Evolutionary conservation across 2,113 vertebrate genomes (phyloP).

Genomic region (Pyxicephalus adspersus): DNA sequence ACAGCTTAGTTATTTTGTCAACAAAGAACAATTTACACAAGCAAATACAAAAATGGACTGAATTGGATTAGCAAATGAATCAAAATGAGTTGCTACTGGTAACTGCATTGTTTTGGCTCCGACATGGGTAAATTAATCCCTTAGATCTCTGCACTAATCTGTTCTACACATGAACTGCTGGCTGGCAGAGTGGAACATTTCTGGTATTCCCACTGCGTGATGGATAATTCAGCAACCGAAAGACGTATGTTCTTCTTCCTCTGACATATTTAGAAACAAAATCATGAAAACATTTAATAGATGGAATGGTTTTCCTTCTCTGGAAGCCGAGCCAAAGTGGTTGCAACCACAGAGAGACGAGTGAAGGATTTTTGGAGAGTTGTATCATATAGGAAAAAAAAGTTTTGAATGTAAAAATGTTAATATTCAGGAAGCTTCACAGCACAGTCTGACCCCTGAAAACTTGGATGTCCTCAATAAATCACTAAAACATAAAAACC

Average conservation of each 20-base stretch:
- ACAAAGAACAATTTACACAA: too few species aligned
- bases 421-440: slow-evolving; percentile 56
- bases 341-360: slow-evolving; percentile 68
- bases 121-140: background rate
- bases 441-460: slow-evolving; percentile 6
- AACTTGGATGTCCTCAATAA: slow-evolving; percentile 20
- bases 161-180: slow-evolving; percentile 63
- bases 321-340: slow-evolving; percentile 65
- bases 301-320: slow-evolving; percentile 63
- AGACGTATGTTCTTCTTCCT: slow-evolving; percentile 66
- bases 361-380: slow-evolving; percentile 67
- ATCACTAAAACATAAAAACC: slow-evolving; percentile 8
- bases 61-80: too few species aligned
- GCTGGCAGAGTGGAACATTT: slow-evolving; percentile 67
- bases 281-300: slow-evolving; percentile 70
- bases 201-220: slow-evolving; percentile 63
- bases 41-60: too few species aligned
- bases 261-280: slow-evolving; percentile 68
- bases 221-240: slow-evolving; percentile 61
- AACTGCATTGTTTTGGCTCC: too few species aligned
- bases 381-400: slow-evolving; percentile 65
- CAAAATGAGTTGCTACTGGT: too few species aligned
- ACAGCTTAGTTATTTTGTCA: too few species aligned
- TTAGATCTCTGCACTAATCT: background rate
- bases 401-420: slow-evolving; percentile 66